A percentile compares a stretch with the other conserved stretches of the same genome.
Evolutionary conservation across 2,113 vertebrate species (phyloP).

Genomic region (Corynorhinus townsendii): DNA sequence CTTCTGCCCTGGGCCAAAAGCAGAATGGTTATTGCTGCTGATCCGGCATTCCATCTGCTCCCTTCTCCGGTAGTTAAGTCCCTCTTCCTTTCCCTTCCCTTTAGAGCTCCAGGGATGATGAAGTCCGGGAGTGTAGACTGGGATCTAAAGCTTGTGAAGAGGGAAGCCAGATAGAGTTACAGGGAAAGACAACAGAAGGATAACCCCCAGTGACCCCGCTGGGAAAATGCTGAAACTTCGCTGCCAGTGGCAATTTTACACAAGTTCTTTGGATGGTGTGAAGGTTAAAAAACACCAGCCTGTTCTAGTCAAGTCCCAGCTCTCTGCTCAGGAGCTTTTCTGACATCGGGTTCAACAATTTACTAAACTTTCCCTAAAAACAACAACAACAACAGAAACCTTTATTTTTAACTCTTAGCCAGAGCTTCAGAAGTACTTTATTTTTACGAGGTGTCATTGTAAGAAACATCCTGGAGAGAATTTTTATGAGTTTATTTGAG

Average conservation of each 20-base stretch:
- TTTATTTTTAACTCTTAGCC: neutral
- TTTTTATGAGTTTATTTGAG: neutral
- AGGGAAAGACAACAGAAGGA: neutral
- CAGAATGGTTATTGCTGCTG: conserved; percentile 41
- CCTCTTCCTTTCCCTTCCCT: neutral
- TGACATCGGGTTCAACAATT: neutral
- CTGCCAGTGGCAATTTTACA: neutral
- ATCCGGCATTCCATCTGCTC: conserved; percentile 56
- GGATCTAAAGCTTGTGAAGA: neutral
- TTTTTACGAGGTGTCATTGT: neutral
- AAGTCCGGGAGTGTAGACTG: neutral
- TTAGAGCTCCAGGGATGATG: neutral
- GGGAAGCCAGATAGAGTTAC: neutral
- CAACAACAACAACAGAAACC: neutral
- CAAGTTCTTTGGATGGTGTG: neutral
- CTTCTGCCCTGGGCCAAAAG: conserved; percentile 64
- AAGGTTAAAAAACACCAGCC: neutral
- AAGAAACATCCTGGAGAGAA: neutral
- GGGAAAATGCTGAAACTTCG: neutral
- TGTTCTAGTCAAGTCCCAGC: neutral
- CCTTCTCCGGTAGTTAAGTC: neutral
- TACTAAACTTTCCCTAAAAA: neutral
- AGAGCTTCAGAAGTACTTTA: neutral
- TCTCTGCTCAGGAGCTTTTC: conserved; percentile 16
- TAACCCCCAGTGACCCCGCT: neutral